Conservation (phyloP, 2,888 invertebrate species). For the Leucophenga montana region DNA sequence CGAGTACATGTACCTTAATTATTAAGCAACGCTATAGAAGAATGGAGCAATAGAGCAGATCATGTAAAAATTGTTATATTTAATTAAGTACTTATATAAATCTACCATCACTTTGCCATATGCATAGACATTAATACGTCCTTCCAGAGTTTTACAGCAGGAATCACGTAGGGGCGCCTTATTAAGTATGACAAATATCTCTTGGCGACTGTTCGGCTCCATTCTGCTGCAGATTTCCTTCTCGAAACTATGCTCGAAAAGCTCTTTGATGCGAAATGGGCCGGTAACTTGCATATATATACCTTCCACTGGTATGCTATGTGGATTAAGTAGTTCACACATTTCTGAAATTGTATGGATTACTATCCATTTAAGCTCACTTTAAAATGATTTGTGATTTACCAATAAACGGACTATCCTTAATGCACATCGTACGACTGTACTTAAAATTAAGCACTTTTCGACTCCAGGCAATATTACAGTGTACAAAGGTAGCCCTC, state of each 20-base stretch:
- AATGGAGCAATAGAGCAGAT: too few relatives aligned
- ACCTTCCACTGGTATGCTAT: constrained; percentile 21
- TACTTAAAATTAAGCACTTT: constrained; percentile 53
- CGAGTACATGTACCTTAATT: constrained; percentile 46
- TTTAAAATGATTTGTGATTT: not conserved
- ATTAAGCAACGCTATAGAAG: constrained; percentile 45
- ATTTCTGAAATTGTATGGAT: constrained; percentile 26
- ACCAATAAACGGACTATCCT: constrained; percentile 35
- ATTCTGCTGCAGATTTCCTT: constrained; percentile 48
- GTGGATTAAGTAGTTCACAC: constrained; percentile 39
- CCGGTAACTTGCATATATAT: constrained; percentile 49
- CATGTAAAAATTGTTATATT: too few relatives aligned
- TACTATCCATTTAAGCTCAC: not conserved
- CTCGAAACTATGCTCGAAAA: constrained; percentile 47
- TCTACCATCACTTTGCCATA: constrained; percentile 48
- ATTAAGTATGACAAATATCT: constrained; percentile 56
- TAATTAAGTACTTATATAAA: not conserved
- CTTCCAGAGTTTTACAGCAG: constrained; percentile 52
- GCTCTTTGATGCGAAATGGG: constrained; percentile 58
- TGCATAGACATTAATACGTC: constrained; percentile 53
- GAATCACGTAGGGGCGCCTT: constrained; percentile 44
- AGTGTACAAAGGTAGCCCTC: constrained; percentile 51
- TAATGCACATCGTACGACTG: constrained; percentile 35
- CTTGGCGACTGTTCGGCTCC: constrained; percentile 45
- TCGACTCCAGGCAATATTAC: constrained; percentile 55